Base-by-base conservation (phyloP, 2,113 vertebrate genomes). In the Gymnorhina tibicen region DNA sequence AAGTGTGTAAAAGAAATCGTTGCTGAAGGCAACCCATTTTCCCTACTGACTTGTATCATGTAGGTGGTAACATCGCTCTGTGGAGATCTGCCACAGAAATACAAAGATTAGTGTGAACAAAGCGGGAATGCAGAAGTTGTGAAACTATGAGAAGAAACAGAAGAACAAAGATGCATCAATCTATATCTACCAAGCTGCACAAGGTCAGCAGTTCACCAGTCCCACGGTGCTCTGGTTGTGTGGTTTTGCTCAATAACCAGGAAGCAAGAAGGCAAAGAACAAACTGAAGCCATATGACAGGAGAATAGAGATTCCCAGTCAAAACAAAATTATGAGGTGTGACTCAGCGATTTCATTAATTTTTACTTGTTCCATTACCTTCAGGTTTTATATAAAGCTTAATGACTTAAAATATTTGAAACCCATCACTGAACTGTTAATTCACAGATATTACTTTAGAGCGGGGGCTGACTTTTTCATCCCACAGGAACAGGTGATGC, bases 91-190 rank as follows among this genome's bases (percentile, higher is more conserved):
- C 72, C 89, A 75, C 80, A 81, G 80, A 88, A 86, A 63, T 26
- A 80, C 60, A 69, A 90, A 91, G 83, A 72, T 86, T 69, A 66
- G 42, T 32, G 42, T 59, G 86, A 92, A 86, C 39, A 49, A 70
- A 91, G 56, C 12, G 67, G 80, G 76, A 55, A 86, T 70, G 50
- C 50, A 89, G 55, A 50, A 70, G 16, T 1, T 17, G 10, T 75
- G 80, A 95, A 95, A 96, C 84, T 60, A 47, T 0, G 5, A 93
- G 86, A 92, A 87, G 80, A 85, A 95, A 78, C 30, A 84, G 85
- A 64, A 93, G 77, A 91, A 39, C 55, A 70, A 81, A 95, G 80
- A 19, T 74, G n/a, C 56, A 59, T 86, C 55, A 70, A 67, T 30
- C 55, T 80, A 42, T 47, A 81, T 20, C 68, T 63, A 55, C 56